phyloP scores from a whole-genome alignment of 2,888 invertebrate genomes.

The Strigamia crassipes region DNA sequence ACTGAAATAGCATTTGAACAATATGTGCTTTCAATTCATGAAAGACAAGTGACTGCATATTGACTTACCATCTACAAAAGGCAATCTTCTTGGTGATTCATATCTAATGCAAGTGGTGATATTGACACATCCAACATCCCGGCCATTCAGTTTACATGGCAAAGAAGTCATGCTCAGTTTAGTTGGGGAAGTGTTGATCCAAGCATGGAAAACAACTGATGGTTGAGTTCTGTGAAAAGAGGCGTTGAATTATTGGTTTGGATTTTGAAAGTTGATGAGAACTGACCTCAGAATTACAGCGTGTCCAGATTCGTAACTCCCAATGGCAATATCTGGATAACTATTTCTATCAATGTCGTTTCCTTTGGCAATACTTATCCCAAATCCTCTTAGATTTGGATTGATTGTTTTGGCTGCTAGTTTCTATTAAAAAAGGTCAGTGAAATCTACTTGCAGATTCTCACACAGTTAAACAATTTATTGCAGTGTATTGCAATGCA shows the following conservation, averaged over 20 bases:
- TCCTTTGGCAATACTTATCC: slow-evolving; percentile 43
- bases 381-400: slow-evolving; percentile 18
- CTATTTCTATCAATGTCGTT: slow-evolving; percentile 18
- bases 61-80: neutral
- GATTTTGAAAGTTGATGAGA: neutral
- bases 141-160: neutral
- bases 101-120: neutral
- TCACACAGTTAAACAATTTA: no score
- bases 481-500: no score
- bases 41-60: no score
- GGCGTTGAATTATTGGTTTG: neutral
- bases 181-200: neutral
- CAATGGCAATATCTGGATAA: slow-evolving; percentile 14
- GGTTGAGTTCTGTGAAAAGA: neutral
- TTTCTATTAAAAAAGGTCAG: neutral
- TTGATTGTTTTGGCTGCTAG: neutral
- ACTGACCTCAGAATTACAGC: slow-evolving; percentile 9
- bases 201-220: neutral
- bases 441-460: neutral
- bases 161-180: neutral
- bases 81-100: neutral
- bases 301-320: slow-evolving; percentile 26
- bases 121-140: neutral
- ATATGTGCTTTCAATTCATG: no score
- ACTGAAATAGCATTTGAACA: slow-evolving; percentile 6